These are phyloP conservation scores for Triops cancriformis DNA, from an alignment of 1,140 invertebrate genomes.

Conservation along the genomic window DNA sequence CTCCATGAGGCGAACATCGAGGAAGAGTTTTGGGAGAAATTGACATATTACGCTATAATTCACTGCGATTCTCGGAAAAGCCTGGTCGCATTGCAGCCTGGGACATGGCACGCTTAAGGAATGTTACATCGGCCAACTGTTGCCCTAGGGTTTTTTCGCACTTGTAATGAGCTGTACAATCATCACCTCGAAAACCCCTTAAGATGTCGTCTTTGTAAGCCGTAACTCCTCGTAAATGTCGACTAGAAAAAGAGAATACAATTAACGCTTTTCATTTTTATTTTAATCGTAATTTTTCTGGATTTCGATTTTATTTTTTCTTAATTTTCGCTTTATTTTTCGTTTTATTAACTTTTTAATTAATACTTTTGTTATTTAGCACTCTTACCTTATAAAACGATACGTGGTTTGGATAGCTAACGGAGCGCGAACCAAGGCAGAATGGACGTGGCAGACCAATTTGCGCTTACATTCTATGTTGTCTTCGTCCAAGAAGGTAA, in stretches of 20 bases:
- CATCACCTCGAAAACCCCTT: neutral
- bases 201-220: constrained; percentile 20
- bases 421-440: neutral
- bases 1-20: neutral
- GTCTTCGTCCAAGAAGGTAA: constrained; percentile 15
- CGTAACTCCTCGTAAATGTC: constrained; percentile 12
- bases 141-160: neutral
- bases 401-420: neutral
- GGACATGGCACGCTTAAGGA: neutral
- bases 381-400: constrained; percentile 15
- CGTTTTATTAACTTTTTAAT: too few relatives aligned
- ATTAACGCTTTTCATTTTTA: neutral
- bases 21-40: neutral
- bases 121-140: constrained; percentile 3
- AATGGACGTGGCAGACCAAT: constrained; percentile 18
- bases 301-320: neutral
- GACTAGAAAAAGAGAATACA: neutral
- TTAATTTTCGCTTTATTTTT: too few relatives aligned
- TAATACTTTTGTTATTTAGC: too few relatives aligned
- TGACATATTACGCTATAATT: neutral
- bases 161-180: neutral
- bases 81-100: neutral
- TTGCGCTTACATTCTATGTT: neutral
- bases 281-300: neutral
- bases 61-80: neutral